These are phyloP conservation scores for Megaceryle torquata DNA, from an alignment of 2,113 vertebrate genomes.

Conservation along the genomic window DNA sequence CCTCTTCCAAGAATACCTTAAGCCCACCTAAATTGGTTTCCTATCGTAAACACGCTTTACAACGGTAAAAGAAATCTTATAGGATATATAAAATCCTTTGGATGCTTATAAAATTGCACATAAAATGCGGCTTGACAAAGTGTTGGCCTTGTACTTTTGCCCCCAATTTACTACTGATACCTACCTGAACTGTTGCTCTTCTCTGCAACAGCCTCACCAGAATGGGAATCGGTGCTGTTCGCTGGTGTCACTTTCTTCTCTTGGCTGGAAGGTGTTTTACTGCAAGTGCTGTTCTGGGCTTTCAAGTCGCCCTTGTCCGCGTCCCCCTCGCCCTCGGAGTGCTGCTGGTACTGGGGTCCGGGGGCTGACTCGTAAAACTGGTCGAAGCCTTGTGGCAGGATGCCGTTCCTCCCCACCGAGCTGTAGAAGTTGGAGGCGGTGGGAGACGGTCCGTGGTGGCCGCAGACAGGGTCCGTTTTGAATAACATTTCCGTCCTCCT, in stretches of 20 bases:
- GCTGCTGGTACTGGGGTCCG: conserved; percentile 69
- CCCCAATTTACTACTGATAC: conserved; percentile 69
- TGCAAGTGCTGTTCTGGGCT: conserved; percentile 70
- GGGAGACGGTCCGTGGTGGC: conserved; percentile 79
- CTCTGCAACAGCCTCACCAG: conserved; percentile 86
- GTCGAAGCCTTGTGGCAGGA: conserved; percentile 96
- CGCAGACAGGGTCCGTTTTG: conserved; percentile 86
- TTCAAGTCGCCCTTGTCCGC: conserved; percentile 82
- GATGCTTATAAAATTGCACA: conserved; percentile 97
- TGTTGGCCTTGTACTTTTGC: conserved; percentile 76
- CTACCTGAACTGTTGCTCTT: conserved; percentile 90
- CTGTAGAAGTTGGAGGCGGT: conserved; percentile 86
- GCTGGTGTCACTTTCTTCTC: conserved; percentile 80
- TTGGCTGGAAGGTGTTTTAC: conserved; percentile 78
- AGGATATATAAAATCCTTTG: conserved; percentile 97
- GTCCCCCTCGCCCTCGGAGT: conserved; percentile 68
- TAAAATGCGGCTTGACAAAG: conserved; percentile 85
- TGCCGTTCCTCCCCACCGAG: conserved; percentile 91
- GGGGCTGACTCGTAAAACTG: conserved; percentile 90
- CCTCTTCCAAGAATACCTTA: conserved; percentile 76
- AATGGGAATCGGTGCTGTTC: conserved; percentile 81
- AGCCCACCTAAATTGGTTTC: conserved; percentile 86
- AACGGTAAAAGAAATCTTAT: conserved; percentile 91
- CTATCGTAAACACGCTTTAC: conserved; percentile 97
- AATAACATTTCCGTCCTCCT: conserved; percentile 92